A percentile compares a stretch with the other conserved stretches of the same genome.
These are phyloP conservation scores for Condylura cristata DNA, from an alignment of 2,113 vertebrate genomes.

Conservation along the genomic window DNA sequence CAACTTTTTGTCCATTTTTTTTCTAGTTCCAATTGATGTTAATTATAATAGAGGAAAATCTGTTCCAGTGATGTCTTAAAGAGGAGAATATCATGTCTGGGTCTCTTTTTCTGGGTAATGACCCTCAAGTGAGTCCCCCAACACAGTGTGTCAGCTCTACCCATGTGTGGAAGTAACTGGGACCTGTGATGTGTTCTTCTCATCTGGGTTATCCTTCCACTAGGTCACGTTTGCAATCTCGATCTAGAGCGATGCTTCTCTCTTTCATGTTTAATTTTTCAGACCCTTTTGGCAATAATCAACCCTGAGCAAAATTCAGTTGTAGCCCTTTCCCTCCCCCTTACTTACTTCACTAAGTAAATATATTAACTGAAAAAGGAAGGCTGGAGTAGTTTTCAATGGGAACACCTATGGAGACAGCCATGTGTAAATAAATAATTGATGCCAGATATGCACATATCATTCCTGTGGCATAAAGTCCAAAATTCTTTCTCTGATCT, in stretches of 20 bases:
- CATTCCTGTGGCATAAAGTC: not conserved
- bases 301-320: not conserved
- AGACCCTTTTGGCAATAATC: slow-evolving; percentile 20
- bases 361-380: slow-evolving; percentile 25
- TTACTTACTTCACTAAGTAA: not conserved
- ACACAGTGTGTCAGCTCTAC: not conserved
- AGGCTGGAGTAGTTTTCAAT: slow-evolving; percentile 28
- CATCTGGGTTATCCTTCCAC: not conserved
- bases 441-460: slow-evolving; percentile 18
- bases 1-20: slow-evolving; percentile 56
- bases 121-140: not conserved
- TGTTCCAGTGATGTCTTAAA: slow-evolving; percentile 29
- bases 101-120: slow-evolving; percentile 9
- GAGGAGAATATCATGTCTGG: not conserved
- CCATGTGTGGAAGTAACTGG: not conserved
- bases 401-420: not conserved
- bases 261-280: not conserved
- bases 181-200: not conserved
- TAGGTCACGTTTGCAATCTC: not conserved
- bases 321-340: not conserved
- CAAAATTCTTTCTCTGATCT: not conserved
- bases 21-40: not conserved
- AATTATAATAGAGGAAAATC: slow-evolving; percentile 1
- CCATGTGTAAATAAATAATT: slow-evolving; percentile 24
- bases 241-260: not conserved